Base-by-base conservation (phyloP, 2,888 invertebrate species). In the Ophion obscuratus region DNA sequence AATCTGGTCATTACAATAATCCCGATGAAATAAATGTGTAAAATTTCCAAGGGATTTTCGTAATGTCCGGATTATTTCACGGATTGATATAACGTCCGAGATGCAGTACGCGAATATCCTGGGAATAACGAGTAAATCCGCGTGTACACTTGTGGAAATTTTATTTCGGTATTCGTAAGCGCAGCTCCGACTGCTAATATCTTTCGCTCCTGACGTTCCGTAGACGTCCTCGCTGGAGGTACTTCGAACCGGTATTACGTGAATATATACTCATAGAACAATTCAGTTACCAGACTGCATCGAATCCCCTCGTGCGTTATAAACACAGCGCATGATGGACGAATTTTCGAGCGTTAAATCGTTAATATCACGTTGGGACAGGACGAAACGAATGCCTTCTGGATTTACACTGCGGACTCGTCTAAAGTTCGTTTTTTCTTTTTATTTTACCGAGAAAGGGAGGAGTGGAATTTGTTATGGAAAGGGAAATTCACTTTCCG, bases 201-300 rank as follows among this genome's bases (percentile, higher is more conserved):
- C 17, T 62, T 62, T 62, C n/a, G 14, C 66, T 20, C 73, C 36
- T 20, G 47, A 20, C 36, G 36, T 76, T 36, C 5, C 53, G 53
- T 36, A 76, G 1, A n/a, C 40, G 47, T 62, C 20, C 62, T 47
- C n/a, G 6, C 36, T 47, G 47, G 40, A 59, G 44, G 31, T n/a
- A 77, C 76, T 76, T 81, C n/a, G 40, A 61, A 62, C 68, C n/a
- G 67, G 67, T 77, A 77, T 77, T 84, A 84, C 68, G 81, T 81
- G 77, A 81, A 77, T 73, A 47, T 47, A 47, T 47, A 47, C 84
- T 31, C 44, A 40, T 59, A 66, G 62, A 77, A 81, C 84, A 74
- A 84, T 84, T 84, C 84, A 84, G 81, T 84, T 78, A 81, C 81
- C 80, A 27, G 68, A 79, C 79, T 64, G 80, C 64, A 57, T 70